Conservation (phyloP, 2,797 vertebrate genomes). For the Euthynnus affinis region DNA sequence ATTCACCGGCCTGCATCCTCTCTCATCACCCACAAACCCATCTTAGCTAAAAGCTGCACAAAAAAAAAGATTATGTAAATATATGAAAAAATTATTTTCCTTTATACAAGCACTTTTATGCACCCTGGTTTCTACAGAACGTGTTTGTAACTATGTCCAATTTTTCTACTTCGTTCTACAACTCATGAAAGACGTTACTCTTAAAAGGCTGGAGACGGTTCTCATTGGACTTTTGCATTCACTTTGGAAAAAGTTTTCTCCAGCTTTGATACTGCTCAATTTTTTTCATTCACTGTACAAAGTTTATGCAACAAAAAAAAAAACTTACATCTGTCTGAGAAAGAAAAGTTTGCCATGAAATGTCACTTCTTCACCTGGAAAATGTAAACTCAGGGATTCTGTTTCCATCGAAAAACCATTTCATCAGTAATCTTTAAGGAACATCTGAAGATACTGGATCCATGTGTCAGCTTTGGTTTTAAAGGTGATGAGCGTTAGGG, state of each 20-base stretch:
- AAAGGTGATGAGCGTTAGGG: slow-evolving; percentile 2
- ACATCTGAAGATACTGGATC: slow-evolving; percentile 13
- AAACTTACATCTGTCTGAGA: background rate
- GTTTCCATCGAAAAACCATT: slow-evolving; percentile 45
- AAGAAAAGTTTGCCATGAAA: slow-evolving; percentile 45
- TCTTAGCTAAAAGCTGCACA: slow-evolving; percentile 66
- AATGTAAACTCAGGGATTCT: slow-evolving; percentile 81
- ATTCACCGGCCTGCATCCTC: slow-evolving; percentile 33
- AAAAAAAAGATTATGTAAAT: slow-evolving; percentile 71
- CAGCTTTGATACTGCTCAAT: slow-evolving; percentile 21
- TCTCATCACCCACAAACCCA: slow-evolving; percentile 30
- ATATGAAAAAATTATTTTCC: slow-evolving; percentile 65
- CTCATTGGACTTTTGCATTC: slow-evolving; percentile 29
- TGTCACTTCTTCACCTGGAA: slow-evolving; percentile 53
- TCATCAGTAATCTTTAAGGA: slow-evolving; percentile 22
- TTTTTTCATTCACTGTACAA: slow-evolving; percentile 54
- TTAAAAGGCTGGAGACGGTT: slow-evolving; percentile 1
- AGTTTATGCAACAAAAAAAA: slow-evolving; percentile 63
- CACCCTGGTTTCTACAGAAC: slow-evolving; percentile 77
- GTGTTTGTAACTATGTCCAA: slow-evolving; percentile 67
- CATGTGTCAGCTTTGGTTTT: slow-evolving; percentile 10
- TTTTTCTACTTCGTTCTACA: slow-evolving; percentile 69
- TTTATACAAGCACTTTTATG: slow-evolving; percentile 84
- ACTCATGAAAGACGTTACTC: background rate
- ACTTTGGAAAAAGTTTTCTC: slow-evolving; percentile 30